These are phyloP conservation scores for Piscicola geometra DNA, from an alignment of 2,888 invertebrate genomes.

Conservation along the genomic window DNA sequence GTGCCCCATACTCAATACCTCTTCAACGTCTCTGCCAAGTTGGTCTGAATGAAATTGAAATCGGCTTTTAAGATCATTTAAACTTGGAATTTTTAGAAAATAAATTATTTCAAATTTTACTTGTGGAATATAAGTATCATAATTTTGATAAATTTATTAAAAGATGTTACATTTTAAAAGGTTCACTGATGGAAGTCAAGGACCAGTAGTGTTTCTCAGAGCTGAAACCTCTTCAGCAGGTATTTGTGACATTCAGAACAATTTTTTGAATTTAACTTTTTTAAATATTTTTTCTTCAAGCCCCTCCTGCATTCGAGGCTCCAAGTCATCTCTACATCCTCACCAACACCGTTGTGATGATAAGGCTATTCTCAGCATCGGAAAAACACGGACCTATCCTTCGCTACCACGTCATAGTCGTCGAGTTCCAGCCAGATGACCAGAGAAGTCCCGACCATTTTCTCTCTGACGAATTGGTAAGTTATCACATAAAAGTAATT, in stretches of 20 bases:
- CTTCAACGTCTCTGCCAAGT: constrained; percentile 52
- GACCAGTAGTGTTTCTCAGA: constrained; percentile 46
- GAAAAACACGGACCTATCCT: constrained; percentile 97
- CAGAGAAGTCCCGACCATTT: constrained; percentile 79
- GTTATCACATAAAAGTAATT: too few species aligned
- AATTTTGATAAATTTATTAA: too few species aligned
- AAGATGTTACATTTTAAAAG: too few species aligned
- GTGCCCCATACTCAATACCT: constrained; percentile 51
- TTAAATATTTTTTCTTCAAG: constrained; percentile 29
- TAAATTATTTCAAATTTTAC: too few species aligned
- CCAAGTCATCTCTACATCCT: constrained; percentile 37
- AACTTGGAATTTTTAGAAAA: too few species aligned
- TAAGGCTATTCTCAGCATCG: constrained; percentile 64
- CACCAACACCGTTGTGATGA: constrained; percentile 41
- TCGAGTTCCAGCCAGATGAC: constrained; percentile 65
- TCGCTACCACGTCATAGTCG: constrained; percentile 91
- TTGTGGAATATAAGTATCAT: too few species aligned
- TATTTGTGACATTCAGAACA: neutral
- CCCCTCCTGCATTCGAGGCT: constrained; percentile 40
- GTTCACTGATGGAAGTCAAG: constrained; percentile 49
- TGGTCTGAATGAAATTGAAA: too few species aligned
- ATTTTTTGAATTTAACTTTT: neutral
- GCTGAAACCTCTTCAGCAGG: constrained; percentile 47
- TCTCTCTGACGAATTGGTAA: constrained; percentile 47
- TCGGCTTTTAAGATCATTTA: too few species aligned